Evolutionary conservation across 2,797 vertebrate species (phyloP), one percentile per base, ranked within the genome.

Genomic region (Chrysolophus pictus): DNA sequence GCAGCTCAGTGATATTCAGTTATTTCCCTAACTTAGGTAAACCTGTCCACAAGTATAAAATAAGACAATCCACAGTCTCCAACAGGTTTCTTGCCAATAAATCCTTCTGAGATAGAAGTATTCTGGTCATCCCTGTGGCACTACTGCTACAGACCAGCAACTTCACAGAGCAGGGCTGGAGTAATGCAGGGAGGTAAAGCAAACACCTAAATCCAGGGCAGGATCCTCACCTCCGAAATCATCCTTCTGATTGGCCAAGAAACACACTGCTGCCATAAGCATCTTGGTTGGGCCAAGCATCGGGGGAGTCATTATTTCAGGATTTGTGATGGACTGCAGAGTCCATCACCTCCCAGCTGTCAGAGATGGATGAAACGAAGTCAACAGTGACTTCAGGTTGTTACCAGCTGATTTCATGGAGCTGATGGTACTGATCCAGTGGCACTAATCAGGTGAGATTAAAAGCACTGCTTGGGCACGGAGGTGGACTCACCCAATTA

Each of bases 51-150:
- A 67, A 42, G 44, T 21, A 49, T 26, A 44, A 80, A 76, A 67
- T 44, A 69, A 21, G 76, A 87, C 53, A 73, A 67, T 21, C 39
- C 19, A 49, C 11, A 12, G n/a, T 44, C 83, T 41, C 71, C 49
- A 72, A 24, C 29, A 31, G 10, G 9, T 16, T 77, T 42, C n/a
- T 42, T 53, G 67, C 39, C 85, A 63, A 6, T 35, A 55, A 89
- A 82, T 65, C 41, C 29, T 46, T 2, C 33, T 4, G 51, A 55
- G 31, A 24, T 19, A 18, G 35, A 28, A 51, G 35, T 0, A 15
- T 39, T 80, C 41, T 39, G 10, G 29, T 4, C 49, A 26, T 8
- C 5, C 0, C 35, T 11, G 0, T 0, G 49, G 39, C 6, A 0
- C n/a, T 29, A 3, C 62, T 31, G 65, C 49, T 84, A 7, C 55